Evolutionary conservation across 2,888 invertebrate genomes (phyloP).

Genomic region (Andrena minutula): DNA sequence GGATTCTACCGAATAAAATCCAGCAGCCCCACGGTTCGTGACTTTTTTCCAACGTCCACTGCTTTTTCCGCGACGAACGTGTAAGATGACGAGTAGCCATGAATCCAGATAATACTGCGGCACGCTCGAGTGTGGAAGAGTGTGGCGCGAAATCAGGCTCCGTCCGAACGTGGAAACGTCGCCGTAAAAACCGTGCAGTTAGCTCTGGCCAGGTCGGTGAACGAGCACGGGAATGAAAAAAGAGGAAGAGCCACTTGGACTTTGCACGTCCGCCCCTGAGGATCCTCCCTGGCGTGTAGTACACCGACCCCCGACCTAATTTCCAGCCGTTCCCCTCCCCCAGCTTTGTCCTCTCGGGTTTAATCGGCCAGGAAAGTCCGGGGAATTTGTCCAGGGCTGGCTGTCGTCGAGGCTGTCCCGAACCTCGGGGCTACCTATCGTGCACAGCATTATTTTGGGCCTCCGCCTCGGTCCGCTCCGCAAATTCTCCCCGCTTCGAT

Average conservation of each 20-base stretch:
- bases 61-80: neutral
- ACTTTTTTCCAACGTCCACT: neutral
- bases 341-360: slow-evolving; percentile 14
- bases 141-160: slow-evolving; percentile 19
- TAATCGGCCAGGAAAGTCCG: slow-evolving; percentile 26
- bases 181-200: slow-evolving; percentile 31
- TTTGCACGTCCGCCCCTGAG: slow-evolving; percentile 36
- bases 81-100: slow-evolving; percentile 3
- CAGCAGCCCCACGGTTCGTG: neutral
- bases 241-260: slow-evolving; percentile 34
- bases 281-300: slow-evolving; percentile 59
- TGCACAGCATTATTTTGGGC: slow-evolving; percentile 53
- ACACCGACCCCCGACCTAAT: slow-evolving; percentile 74
- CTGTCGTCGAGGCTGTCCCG: slow-evolving; percentile 32
- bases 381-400: slow-evolving; percentile 43
- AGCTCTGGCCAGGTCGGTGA: slow-evolving; percentile 2
- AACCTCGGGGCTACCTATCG: slow-evolving; percentile 47
- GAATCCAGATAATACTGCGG: slow-evolving; percentile 5
- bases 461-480: neutral
- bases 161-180: slow-evolving; percentile 9
- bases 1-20: neutral
- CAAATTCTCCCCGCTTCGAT: slow-evolving; percentile 45
- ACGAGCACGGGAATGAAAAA: neutral
- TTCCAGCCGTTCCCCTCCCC: slow-evolving; percentile 59
- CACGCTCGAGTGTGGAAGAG: neutral